Evolutionary conservation across 2,113 vertebrate genomes (phyloP).

Genomic region (Larimichthys polyactis): DNA sequence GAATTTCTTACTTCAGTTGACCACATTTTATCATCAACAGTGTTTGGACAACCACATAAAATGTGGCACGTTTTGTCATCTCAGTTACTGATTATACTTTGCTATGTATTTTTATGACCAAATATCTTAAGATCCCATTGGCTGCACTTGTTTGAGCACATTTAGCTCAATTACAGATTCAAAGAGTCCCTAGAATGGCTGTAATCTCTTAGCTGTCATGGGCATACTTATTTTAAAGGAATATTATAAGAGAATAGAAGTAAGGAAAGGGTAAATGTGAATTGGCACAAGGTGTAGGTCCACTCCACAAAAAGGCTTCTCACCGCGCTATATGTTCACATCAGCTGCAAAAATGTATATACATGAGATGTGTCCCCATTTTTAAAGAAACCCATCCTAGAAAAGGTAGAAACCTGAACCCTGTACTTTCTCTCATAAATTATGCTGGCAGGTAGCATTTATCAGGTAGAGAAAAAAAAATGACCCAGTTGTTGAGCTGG

Average conservation of each 20-base stretch:
- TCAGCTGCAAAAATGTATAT: background rate
- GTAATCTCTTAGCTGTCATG: background rate
- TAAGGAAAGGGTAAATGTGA: background rate
- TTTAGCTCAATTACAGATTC: background rate
- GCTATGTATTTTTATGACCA: background rate
- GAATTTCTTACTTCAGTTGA: too few species aligned
- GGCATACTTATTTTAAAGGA: background rate
- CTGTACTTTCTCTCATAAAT: background rate
- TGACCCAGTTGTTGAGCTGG: background rate
- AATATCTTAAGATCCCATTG: too few species aligned
- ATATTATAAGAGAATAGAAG: background rate
- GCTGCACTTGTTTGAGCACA: too few species aligned
- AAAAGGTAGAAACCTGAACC: background rate
- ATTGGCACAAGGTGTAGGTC: background rate
- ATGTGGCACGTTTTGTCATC: too few species aligned
- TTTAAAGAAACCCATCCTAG: background rate
- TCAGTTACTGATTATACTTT: background rate
- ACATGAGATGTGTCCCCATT: background rate
- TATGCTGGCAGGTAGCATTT: accelerated
- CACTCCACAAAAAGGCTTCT: background rate
- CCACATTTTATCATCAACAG: too few species aligned
- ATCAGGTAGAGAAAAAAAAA: background rate
- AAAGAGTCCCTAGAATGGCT: background rate
- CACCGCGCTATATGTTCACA: background rate
- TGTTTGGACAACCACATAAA: too few species aligned